Evolutionary conservation across 2,113 vertebrate genomes (phyloP).

Genomic region (Delphinus delphis): DNA sequence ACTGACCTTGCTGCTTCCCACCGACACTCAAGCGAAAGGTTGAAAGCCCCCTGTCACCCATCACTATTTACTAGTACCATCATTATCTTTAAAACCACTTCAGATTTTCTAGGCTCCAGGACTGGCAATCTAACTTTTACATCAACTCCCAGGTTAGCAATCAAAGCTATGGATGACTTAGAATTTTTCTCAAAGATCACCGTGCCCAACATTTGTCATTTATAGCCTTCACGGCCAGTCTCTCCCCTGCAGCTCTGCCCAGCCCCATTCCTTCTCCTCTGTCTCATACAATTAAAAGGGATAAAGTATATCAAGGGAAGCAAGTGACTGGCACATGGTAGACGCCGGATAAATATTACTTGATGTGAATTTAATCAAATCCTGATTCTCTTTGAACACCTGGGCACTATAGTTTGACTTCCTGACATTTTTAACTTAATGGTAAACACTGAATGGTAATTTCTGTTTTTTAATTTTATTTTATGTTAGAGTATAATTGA

Average conservation of each 20-base stretch:
- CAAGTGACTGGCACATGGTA: not conserved
- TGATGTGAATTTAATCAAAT: not conserved
- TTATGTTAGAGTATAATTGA: not conserved
- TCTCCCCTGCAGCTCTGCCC: not conserved
- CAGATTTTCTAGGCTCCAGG: not conserved
- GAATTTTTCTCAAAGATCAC: not conserved
- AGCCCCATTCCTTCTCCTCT: not conserved
- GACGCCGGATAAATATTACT: not conserved
- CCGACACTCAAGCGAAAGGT: not conserved
- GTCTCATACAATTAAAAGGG: not conserved
- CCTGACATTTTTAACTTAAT: not conserved
- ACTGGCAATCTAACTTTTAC: not conserved
- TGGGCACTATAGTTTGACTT: not conserved
- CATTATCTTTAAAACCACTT: not conserved
- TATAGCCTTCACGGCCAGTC: not conserved
- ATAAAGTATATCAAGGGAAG: not conserved
- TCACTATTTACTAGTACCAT: not conserved
- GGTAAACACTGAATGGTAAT: not conserved
- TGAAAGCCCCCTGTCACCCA: not conserved
- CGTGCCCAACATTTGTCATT: not conserved
- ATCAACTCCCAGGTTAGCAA: not conserved
- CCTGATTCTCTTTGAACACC: not conserved
- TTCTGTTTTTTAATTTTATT: not conserved
- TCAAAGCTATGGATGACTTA: not conserved
- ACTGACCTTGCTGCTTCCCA: not conserved